A percentile compares a stretch with the other conserved stretches of the same genome.
Evolutionary conservation across 2,888 invertebrate genomes (phyloP).

Genomic region (Hirtodrosophila duncani): DNA sequence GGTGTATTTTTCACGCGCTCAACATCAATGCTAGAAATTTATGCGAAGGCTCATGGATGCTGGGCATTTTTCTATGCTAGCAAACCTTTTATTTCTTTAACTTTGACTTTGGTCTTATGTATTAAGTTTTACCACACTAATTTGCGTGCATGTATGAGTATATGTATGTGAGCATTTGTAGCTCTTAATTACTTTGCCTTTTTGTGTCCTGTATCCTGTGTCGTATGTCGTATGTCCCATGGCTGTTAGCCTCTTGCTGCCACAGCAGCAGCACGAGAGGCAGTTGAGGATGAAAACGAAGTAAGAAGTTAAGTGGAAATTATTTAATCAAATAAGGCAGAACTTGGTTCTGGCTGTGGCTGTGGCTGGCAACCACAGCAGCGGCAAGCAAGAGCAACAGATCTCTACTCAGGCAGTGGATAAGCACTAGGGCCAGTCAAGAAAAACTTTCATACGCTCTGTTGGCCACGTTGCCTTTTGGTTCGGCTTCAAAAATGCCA

Average conservation of each 20-base stretch:
- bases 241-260: conserved; percentile 6
- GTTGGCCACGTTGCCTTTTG: conserved; percentile 19
- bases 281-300: conserved; percentile 23
- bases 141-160: conserved; percentile 43
- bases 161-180: conserved; percentile 32
- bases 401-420: conserved; percentile 5
- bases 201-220: conserved; percentile 26
- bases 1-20: conserved; percentile 40
- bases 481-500: conserved; percentile 42
- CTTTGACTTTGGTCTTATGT: conserved; percentile 24
- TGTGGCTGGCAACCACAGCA: conserved; percentile 26
- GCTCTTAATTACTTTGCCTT: conserved; percentile 57
- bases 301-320: conserved; percentile 69
- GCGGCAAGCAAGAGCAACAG: conserved; percentile 33
- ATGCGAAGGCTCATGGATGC: conserved; percentile 46
- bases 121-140: conserved; percentile 67
- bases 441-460: conserved; percentile 18
- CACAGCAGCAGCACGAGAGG: too few species aligned
- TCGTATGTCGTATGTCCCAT: conserved; percentile 10
- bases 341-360: too few species aligned
- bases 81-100: conserved; percentile 38
- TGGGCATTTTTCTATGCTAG: conserved; percentile 30
- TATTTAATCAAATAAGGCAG: conserved; percentile 68
- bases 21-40: conserved; percentile 58
- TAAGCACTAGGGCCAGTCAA: not conserved